Evolutionary conservation across 2,113 vertebrate species (phyloP).

Genomic region (Pseudolaguvia tuberculata): DNA sequence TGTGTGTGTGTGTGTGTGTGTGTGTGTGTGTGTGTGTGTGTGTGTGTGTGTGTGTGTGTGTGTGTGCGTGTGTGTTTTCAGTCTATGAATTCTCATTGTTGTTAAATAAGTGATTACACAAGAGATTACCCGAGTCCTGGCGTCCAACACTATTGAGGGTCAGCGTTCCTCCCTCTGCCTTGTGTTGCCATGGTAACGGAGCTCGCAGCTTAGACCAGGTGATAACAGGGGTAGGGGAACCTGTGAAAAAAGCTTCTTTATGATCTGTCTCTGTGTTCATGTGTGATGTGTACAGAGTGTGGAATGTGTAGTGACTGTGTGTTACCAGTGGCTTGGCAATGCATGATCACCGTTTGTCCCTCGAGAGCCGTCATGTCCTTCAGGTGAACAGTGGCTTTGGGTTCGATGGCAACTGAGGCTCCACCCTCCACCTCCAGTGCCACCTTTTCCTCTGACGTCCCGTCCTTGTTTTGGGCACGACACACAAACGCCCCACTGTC

Average conservation of each 20-base stretch:
- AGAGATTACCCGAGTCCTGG: slow-evolving; percentile 77
- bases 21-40: no score
- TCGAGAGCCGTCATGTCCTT: slow-evolving; percentile 71
- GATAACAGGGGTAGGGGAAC: slow-evolving; percentile 76
- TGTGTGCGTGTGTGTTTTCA: not conserved
- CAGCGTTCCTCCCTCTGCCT: slow-evolving; percentile 67
- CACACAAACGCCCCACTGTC: slow-evolving; percentile 83
- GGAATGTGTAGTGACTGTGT: not conserved
- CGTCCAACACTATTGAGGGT: slow-evolving; percentile 80
- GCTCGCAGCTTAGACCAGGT: slow-evolving; percentile 93
- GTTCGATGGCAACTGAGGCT: slow-evolving; percentile 46
- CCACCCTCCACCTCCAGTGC: slow-evolving; percentile 70
- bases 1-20: no score
- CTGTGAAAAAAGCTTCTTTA: slow-evolving; percentile 56
- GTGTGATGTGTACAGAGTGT: not conserved
- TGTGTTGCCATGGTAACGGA: slow-evolving; percentile 91
- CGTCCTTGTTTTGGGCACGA: slow-evolving; percentile 75
- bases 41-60: not conserved
- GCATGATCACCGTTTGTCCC: slow-evolving; percentile 74
- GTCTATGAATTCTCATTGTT: not conserved
- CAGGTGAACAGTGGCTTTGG: slow-evolving; percentile 65
- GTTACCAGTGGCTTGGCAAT: slow-evolving; percentile 79
- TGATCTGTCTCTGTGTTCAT: not conserved
- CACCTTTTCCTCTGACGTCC: slow-evolving; percentile 72
- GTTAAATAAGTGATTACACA: not conserved